These are phyloP conservation scores for Brachyhypopomus gauderio DNA, from an alignment of 2,113 vertebrate species.

Conservation along the genomic window DNA sequence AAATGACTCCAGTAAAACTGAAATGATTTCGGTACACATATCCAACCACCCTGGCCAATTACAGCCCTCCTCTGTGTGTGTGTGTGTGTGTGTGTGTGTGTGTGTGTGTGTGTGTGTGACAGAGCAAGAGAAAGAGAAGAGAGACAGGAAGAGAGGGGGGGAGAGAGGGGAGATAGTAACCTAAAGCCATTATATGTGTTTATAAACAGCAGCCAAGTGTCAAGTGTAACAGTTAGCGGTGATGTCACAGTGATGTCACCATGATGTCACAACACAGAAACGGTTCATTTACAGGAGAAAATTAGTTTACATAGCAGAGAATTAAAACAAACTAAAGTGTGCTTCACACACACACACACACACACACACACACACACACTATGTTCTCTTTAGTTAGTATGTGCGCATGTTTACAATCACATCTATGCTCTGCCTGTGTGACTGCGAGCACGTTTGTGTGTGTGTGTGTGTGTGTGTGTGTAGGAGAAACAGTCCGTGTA, in stretches of 20 bases:
- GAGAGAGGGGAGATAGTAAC: not conserved
- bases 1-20: slow-evolving; percentile 8
- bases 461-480: not conserved
- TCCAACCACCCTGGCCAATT: too few relatives aligned
- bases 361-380: not conserved
- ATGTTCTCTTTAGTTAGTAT: not conserved
- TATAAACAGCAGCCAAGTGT: not conserved
- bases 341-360: not conserved
- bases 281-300: too few relatives aligned
- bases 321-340: not conserved
- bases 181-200: not conserved
- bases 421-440: not conserved
- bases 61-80: too few relatives aligned
- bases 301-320: not conserved
- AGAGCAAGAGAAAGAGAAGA: not conserved
- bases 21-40: slow-evolving; percentile 30
- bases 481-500: not conserved
- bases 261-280: too few relatives aligned
- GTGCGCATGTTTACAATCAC: not conserved
- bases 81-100: too few relatives aligned
- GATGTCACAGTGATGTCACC: too few relatives aligned
- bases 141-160: not conserved
- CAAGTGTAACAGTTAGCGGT: too few relatives aligned
- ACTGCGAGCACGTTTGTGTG: not conserved
- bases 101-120: too few relatives aligned